A percentile compares a stretch with the other conserved stretches of the same genome.
Evolutionary conservation across 2,797 vertebrate species (phyloP).

Genomic region (Trachurus trachurus): DNA sequence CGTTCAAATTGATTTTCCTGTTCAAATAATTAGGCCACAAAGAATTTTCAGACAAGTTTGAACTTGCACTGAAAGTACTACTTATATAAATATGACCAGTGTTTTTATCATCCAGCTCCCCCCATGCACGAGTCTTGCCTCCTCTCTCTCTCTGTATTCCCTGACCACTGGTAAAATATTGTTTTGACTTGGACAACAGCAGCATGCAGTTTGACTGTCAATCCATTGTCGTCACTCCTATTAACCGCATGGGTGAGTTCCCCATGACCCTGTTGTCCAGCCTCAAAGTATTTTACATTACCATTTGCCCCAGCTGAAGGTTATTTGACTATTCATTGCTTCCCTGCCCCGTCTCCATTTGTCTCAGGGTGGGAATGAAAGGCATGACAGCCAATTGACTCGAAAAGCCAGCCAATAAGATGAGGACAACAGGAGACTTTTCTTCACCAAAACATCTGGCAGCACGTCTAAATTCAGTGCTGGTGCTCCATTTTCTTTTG

Average conservation of each 20-base stretch:
- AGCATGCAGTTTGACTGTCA: slow-evolving; percentile 63
- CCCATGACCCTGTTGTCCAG: slow-evolving; percentile 51
- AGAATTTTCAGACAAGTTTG: slow-evolving; percentile 43
- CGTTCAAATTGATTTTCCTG: slow-evolving; percentile 73
- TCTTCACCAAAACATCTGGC: slow-evolving; percentile 60
- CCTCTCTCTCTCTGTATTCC: slow-evolving; percentile 27
- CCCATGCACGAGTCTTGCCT: slow-evolving; percentile 9
- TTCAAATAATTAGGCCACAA: slow-evolving; percentile 68
- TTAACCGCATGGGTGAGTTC: slow-evolving; percentile 59
- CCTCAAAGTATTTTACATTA: slow-evolving; percentile 51
- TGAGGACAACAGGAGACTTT: slow-evolving; percentile 48
- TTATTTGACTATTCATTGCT: slow-evolving; percentile 61
- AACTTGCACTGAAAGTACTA: slow-evolving; percentile 26
- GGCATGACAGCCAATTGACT: slow-evolving; percentile 47
- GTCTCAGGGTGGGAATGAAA: slow-evolving; percentile 47
- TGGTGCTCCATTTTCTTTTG: slow-evolving; percentile 66
- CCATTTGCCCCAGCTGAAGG: slow-evolving; percentile 47
- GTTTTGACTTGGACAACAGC: slow-evolving; percentile 49
- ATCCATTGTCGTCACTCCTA: slow-evolving; percentile 35
- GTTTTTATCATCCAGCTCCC: slow-evolving; percentile 28
- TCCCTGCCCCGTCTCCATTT: slow-evolving; percentile 33
- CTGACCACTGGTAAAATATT: slow-evolving; percentile 36
- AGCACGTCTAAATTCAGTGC: slow-evolving; percentile 53
- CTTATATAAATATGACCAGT: slow-evolving; percentile 1
- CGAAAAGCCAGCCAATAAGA: slow-evolving; percentile 45